Evolutionary conservation across 2,113 vertebrate species (phyloP).

Genomic region (Morphnarchus princeps): DNA sequence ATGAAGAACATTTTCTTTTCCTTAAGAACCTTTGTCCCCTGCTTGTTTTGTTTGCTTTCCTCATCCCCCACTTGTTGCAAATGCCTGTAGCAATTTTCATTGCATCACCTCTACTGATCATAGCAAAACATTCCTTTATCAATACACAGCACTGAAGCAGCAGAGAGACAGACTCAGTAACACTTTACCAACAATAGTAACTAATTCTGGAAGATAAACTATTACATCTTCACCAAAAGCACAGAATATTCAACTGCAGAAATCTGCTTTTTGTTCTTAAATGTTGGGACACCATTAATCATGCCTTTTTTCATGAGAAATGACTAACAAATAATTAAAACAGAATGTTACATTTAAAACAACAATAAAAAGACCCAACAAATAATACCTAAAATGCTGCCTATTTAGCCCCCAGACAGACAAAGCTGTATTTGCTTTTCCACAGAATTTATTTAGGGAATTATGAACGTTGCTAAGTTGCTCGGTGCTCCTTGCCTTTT

Average conservation of each 20-base stretch:
- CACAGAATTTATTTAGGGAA: constrained; percentile 12
- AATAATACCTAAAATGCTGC: neutral
- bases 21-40: neutral
- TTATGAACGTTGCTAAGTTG: constrained; percentile 29
- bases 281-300: neutral
- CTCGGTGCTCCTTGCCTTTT: neutral
- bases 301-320: neutral
- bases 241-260: neutral
- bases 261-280: neutral
- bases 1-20: neutral
- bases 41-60: neutral
- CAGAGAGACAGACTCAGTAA: neutral
- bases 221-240: neutral
- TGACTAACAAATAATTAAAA: neutral
- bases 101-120: neutral
- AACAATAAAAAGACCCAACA: neutral
- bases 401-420: neutral
- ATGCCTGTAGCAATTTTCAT: neutral
- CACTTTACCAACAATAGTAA: neutral
- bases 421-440: constrained; percentile 6
- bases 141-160: neutral
- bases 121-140: neutral
- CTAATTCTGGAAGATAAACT: neutral
- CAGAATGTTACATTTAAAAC: neutral
- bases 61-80: constrained; percentile 4